Percentiles rank a stretch among this genome's conserved stretches.
Evolutionary conservation across 2,113 vertebrate species (phyloP).

Genomic region (Coturnix japonica): DNA sequence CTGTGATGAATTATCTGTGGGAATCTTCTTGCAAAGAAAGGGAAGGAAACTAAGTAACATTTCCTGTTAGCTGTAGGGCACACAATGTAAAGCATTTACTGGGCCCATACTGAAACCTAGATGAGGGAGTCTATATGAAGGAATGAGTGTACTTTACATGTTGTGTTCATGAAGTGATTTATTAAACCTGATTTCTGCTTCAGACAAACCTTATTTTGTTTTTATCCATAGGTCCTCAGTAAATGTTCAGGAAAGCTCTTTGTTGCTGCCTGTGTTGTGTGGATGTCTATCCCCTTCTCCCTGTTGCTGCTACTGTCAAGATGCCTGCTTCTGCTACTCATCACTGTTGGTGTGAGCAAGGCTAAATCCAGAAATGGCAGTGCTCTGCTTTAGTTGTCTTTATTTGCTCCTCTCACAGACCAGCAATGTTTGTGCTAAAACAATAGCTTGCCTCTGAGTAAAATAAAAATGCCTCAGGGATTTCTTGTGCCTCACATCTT

Average conservation of each 20-base stretch:
- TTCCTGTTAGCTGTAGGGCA: background rate
- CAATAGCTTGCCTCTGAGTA: background rate
- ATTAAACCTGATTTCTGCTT: background rate
- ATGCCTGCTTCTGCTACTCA: background rate
- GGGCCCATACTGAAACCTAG: background rate
- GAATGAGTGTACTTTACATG: background rate
- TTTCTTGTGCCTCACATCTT: background rate
- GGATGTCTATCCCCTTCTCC: background rate
- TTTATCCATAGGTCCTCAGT: constrained; percentile 5
- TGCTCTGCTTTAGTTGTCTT: background rate
- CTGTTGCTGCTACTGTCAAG: background rate
- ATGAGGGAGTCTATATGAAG: background rate
- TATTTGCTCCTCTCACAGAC: background rate
- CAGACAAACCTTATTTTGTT: background rate
- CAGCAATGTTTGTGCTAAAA: background rate
- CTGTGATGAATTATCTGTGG: background rate
- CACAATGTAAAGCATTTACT: background rate
- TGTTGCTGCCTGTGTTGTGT: background rate
- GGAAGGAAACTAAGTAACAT: background rate
- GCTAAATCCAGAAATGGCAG: background rate
- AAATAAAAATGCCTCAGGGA: background rate
- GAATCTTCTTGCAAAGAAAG: background rate
- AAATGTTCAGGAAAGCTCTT: constrained; percentile 11
- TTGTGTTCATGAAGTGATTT: background rate
- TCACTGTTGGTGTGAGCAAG: background rate